Base-by-base conservation (phyloP, 2,888 invertebrate species). In the Diarsia mendica region DNA sequence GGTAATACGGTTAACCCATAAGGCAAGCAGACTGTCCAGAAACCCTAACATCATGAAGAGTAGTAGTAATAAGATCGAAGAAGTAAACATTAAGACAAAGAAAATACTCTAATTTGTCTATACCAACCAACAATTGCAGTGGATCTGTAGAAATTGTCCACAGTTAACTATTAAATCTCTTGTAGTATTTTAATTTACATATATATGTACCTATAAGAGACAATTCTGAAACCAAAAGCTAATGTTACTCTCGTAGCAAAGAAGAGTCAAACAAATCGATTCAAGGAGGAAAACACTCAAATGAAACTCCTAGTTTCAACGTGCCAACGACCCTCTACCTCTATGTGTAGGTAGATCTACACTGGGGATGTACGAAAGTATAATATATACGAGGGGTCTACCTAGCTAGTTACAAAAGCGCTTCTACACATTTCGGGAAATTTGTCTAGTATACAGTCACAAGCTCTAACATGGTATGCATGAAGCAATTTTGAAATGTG, bases 281-380 rank as follows among this genome's bases (percentile, higher is more conserved):
- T 67, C 51, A 46, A 77, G 49, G 65, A 82, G 85, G 78, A 85
- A 85, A 83, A 85, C 73, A 70, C 60, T 65, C 69, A 8, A 72
- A 72, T 28, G 58, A 70, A 68, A 23, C 72, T 49, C 71, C 53
- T 73, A 63, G 53, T 60, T 72, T 51, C 20, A 61, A 61, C 65
- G 75, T 80, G 75, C 55, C 75, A 63, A 63, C 67, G 70, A 66
- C 53, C 70, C 70, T 71, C 60, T 63, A 49, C 23, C 10, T 73
- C 6, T 18, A 28, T 72, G 23, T 28, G 28, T n/a, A 58, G 11
- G 46, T 23, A 60, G 20, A 49, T 13, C 3, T 78, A 39, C 55
- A 23, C 28, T 63, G 3, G 44, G 63, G n/a, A 15, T 63, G 13
- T 63, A 63, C 8, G 15, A 44, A 63, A n/a, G 44, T 63, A 39